Conservation (phyloP, 2,888 invertebrate species). For the Exocentrus adspersus region DNA sequence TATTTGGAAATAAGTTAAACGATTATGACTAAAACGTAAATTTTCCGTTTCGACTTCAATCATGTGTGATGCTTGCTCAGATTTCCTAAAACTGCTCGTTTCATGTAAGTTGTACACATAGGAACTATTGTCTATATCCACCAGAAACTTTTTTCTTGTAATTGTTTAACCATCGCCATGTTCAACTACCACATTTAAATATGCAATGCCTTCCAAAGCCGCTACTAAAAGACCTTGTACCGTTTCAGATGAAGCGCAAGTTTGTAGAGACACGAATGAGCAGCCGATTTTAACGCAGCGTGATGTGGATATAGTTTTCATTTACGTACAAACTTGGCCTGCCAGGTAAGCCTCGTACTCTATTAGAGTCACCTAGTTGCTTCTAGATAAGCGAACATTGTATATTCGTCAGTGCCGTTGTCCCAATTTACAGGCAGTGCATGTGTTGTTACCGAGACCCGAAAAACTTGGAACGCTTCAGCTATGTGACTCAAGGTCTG, state of each 20-base stretch:
- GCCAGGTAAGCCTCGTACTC: conserved; percentile 84
- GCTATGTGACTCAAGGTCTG: conserved; percentile 87
- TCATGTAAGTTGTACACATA: conserved; percentile 72
- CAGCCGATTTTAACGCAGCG: conserved; percentile 78
- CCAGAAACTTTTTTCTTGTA: background rate
- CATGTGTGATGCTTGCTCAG: conserved; percentile 96
- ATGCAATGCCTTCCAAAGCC: too few relatives aligned
- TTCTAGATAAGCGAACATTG: too few relatives aligned
- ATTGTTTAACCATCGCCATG: background rate
- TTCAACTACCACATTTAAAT: too few relatives aligned
- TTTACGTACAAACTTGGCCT: conserved; percentile 90
- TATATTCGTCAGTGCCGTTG: too few relatives aligned
- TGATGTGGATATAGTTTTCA: conserved; percentile 84
- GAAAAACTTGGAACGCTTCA: conserved; percentile 92
- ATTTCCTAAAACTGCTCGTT: conserved; percentile 90
- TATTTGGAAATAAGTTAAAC: conserved; percentile 39
- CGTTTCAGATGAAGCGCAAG: conserved; percentile 79
- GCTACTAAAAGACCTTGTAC: background rate
- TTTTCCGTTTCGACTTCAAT: conserved; percentile 51
- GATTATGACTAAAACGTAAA: conserved; percentile 45
- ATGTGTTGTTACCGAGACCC: conserved; percentile 94
- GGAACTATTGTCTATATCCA: background rate
- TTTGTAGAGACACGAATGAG: conserved; percentile 81
- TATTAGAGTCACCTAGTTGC: too few relatives aligned
- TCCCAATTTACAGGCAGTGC: conserved; percentile 89